phyloP scores from a whole-genome alignment of 2,888 invertebrate genomes.

The Biston stratarius region DNA sequence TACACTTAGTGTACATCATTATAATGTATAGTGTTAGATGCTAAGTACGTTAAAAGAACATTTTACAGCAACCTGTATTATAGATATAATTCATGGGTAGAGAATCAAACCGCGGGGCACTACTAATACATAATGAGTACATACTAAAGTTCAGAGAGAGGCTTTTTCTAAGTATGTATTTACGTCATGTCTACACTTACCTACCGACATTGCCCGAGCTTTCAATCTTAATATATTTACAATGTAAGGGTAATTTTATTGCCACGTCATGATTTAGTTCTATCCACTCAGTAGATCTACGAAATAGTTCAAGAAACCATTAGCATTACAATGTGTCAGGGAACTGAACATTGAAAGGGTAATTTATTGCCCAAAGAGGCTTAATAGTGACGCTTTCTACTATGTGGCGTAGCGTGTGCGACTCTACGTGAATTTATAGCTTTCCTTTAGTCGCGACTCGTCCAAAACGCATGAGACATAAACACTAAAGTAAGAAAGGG shows the following conservation, averaged over 20 bases:
- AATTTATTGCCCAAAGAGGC: conserved; percentile 18
- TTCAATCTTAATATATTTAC: background rate
- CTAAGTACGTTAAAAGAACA: too few relatives aligned
- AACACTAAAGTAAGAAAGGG: too few relatives aligned
- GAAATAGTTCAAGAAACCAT: conserved; percentile 21
- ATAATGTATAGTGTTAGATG: too few relatives aligned
- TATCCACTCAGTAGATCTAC: background rate
- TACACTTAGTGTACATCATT: too few relatives aligned
- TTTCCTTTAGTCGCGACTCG: conserved; percentile 4
- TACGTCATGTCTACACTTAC: background rate
- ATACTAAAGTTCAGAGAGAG: too few relatives aligned
- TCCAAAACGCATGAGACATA: background rate
- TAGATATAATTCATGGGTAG: too few relatives aligned
- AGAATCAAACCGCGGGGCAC: too few relatives aligned
- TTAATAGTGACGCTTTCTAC: conserved; percentile 5
- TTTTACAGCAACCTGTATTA: too few relatives aligned
- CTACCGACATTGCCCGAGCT: background rate
- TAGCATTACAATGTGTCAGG: conserved; percentile 24
- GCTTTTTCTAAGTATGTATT: too few relatives aligned
- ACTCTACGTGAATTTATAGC: conserved; percentile 7
- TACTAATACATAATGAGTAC: too few relatives aligned
- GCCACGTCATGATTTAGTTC: conserved; percentile 16
- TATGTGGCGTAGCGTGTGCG: conserved; percentile 3
- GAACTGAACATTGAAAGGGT: conserved; percentile 26
- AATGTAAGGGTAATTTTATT: background rate